phyloP scores from a whole-genome alignment of 2,888 invertebrate species.

The Archips xylosteana region DNA sequence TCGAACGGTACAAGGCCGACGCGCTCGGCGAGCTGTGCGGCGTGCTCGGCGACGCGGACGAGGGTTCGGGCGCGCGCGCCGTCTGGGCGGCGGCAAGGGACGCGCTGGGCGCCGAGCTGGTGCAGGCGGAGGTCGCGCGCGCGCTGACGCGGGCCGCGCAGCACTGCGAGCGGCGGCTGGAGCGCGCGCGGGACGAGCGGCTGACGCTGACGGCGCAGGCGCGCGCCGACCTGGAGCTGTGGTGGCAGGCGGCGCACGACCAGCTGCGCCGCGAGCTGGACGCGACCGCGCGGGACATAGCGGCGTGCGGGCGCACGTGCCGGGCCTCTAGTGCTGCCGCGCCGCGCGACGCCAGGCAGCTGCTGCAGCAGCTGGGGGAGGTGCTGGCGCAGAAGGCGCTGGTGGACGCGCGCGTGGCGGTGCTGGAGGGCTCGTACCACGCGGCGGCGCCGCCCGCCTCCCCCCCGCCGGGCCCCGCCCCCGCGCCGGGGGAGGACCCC shows the following conservation, averaged over 20 bases:
- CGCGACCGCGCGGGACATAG: conserved; percentile 88
- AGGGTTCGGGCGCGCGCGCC: conserved; percentile 89
- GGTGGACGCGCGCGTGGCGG: conserved; percentile 90
- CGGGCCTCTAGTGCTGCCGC: conserved; percentile 57
- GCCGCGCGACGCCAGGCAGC: conserved; percentile 44
- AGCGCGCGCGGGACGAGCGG: conserved; percentile 81
- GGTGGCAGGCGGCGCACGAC: conserved; percentile 91
- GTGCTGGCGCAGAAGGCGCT: conserved; percentile 90
- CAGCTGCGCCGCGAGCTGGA: conserved; percentile 90
- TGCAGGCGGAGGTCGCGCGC: conserved; percentile 91
- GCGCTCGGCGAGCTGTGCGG: conserved; percentile 90
- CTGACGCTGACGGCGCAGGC: conserved; percentile 89
- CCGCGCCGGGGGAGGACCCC: conserved; percentile 84
- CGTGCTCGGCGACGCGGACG: conserved; percentile 89
- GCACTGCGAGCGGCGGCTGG: conserved; percentile 87
- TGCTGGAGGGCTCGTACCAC: conserved; percentile 86
- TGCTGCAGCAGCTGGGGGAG: conserved; percentile 88
- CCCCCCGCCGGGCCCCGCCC: conserved; percentile 62
- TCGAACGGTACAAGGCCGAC: conserved; percentile 88
- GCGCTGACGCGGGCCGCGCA: conserved; percentile 90
- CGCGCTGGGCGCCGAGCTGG: conserved; percentile 90
- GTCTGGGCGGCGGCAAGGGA: conserved; percentile 92
- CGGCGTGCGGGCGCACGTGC: conserved; percentile 85
- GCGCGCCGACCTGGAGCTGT: conserved; percentile 89
- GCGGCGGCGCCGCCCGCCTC: conserved; percentile 61